Evolutionary conservation across 2,797 vertebrate genomes (phyloP), one percentile per base, ranked within the genome.

Genomic region (Novumbra hubbsi): DNA sequence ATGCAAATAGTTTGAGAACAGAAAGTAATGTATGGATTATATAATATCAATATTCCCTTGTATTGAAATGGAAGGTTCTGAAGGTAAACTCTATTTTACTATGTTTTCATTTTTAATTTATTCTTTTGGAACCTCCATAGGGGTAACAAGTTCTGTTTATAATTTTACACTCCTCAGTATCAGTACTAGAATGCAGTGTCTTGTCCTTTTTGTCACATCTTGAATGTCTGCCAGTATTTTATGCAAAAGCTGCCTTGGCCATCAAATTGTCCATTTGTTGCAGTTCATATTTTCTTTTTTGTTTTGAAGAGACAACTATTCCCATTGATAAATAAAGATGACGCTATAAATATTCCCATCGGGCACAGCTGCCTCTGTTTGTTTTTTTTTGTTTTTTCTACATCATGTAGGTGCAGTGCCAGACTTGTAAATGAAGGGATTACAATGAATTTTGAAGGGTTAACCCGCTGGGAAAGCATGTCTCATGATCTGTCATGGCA

Each of bases 201-300:
- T 78, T 80, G 24, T 75, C 79, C 86, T 81, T 79, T 64, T 79
- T 48, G 50, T 68, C 63, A 66, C 63, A 52, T 84, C 83, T 86
- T 86, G 85, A 90, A 89, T 88, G 88, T 91, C 84, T 86, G 83
- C 88, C 91, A 93, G 90, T 93, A 89, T 93, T 94, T 92, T 84
- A 90, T 90, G 90, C 91, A 93, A 88, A 93, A 85, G 87, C 91
- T 93, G 93, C 92, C 93, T 93, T 93, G 83, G 81, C 83, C 84
- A 79, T 88, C 74, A 74, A 80, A 77, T 83, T 81, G 83, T 87
- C 83, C 81, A 68, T 83, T 80, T 87, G 80, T 86, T 85, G 86
- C 83, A 80, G 71, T 84, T 85, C 21, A 68, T 79, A 69, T 57
- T 64, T 70, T 74, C 73, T 75, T 62, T 57, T 17, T 79, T 89